Evolutionary conservation across 2,888 invertebrate species (phyloP), one percentile per base, ranked within the genome.

Genomic region (Drosophila infuscata): DNA sequence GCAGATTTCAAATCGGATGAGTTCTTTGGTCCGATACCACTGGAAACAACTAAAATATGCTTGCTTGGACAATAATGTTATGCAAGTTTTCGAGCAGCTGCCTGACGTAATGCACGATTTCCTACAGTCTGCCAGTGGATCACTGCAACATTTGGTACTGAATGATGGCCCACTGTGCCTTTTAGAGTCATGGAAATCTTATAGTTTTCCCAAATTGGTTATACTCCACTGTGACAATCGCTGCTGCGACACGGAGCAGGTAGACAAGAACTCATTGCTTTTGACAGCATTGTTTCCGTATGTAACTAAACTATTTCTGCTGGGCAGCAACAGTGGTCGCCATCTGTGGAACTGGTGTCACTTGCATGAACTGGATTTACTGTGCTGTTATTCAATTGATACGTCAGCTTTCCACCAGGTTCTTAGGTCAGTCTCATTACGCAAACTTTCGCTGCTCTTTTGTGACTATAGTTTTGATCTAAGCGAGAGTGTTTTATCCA

Each of bases 271-370:
- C 9, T 68, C 35, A 0, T 53, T 70, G 11, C n/a, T 73, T 33
- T 17, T 87, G 7, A 68, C 75, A 1, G 36, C 65, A 48, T 17
- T 90, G 0, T 89, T 87, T 43, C 90, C 88, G 3, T 9, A 51
- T 0, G 35, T 90, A 32, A 65, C n/a, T 1, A 66, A 53, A 3
- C 52, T 88, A 2, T 57, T 57, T 2, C 20, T 90, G 17, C 35
- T 9, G 1, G 66, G 65, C 46, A 56, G 30, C 29, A 53, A 51
- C 3, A 81, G 61, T 17, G 81, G 84, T 2, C 46, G 51, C n/a
- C 53, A 89, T 36, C 33, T 88, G 30, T 72, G 75, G 62, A 25
- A 49, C 5, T 79, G 79, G 74, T 1, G 9, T 4, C 30, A 76
- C 6, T 36, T 88, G 20, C 62, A 48, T 1, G 80, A 84, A 29